phyloP scores from a whole-genome alignment of 1,140 invertebrate species.

The Drosophila pruinosa region DNA sequence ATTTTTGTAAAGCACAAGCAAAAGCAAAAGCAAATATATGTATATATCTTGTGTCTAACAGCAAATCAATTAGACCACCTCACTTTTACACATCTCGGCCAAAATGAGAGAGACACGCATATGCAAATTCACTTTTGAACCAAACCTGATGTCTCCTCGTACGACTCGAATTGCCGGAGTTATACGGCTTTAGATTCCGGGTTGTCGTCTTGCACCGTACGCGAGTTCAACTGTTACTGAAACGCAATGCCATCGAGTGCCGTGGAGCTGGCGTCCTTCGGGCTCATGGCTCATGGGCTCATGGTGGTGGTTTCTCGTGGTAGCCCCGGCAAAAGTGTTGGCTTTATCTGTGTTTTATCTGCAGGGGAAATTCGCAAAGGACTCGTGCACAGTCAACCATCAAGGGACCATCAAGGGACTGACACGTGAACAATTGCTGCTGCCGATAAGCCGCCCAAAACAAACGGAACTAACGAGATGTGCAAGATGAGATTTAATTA shows the following conservation, averaged over 20 bases:
- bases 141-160: too few species aligned
- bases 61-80: conserved; percentile 22
- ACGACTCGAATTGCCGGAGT: too few species aligned
- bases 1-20: background rate
- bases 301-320: conserved; percentile 46
- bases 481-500: conserved; percentile 33
- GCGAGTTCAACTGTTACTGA: conserved; percentile 64
- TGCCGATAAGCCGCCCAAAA: conserved; percentile 5
- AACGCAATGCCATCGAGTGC: conserved; percentile 30
- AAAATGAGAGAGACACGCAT: conserved; percentile 25
- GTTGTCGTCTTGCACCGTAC: conserved; percentile 39
- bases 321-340: conserved; percentile 38
- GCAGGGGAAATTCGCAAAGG: conserved; percentile 33
- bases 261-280: conserved; percentile 30
- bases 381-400: background rate
- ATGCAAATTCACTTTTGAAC: too few species aligned
- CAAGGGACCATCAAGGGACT: background rate
- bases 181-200: background rate
- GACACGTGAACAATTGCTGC: conserved; percentile 40
- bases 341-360: conserved; percentile 73
- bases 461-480: conserved; percentile 16
- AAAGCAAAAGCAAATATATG: background rate
- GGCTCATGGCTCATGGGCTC: too few species aligned
- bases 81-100: background rate
- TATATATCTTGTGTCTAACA: conserved; percentile 54